Conservation (phyloP, 1,140 invertebrate genomes). For the Hyles vespertilio region DNA sequence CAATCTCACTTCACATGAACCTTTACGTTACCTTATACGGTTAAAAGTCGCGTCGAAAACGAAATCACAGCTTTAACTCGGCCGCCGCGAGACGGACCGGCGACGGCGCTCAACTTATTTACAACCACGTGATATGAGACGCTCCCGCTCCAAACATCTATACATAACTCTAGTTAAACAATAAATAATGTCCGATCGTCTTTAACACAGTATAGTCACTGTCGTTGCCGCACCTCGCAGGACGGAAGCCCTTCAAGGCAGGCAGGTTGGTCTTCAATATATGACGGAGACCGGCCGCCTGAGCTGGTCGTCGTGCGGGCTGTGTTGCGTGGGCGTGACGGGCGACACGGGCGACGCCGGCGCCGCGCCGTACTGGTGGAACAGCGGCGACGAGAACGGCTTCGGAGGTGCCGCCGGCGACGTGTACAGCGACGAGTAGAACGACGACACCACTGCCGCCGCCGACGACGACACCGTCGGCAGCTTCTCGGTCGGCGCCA, state of each 20-base stretch:
- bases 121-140: constrained; percentile 27
- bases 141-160: constrained; percentile 18
- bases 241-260: constrained; percentile 48
- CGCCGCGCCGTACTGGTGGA: constrained; percentile 58
- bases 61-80: constrained; percentile 66
- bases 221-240: constrained; percentile 47
- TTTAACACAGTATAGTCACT: constrained; percentile 34
- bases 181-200: constrained; percentile 48
- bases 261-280: constrained; percentile 69
- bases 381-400: constrained; percentile 60
- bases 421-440: constrained; percentile 68
- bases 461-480: constrained; percentile 65
- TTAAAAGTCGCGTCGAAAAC: constrained; percentile 54
- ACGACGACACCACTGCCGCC: constrained; percentile 63
- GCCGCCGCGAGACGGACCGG: constrained; percentile 17
- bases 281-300: constrained; percentile 68
- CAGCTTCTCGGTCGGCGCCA: constrained; percentile 62
- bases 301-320: constrained; percentile 67
- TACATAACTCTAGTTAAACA: constrained; percentile 47
- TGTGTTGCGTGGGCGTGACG: constrained; percentile 56
- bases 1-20: constrained; percentile 67
- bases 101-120: constrained; percentile 18
- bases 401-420: constrained; percentile 60
- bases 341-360: constrained; percentile 58
- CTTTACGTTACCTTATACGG: constrained; percentile 50